Conservation (phyloP, 92 coral and sea anemone species). For the Micromussa lordhowensis region DNA sequence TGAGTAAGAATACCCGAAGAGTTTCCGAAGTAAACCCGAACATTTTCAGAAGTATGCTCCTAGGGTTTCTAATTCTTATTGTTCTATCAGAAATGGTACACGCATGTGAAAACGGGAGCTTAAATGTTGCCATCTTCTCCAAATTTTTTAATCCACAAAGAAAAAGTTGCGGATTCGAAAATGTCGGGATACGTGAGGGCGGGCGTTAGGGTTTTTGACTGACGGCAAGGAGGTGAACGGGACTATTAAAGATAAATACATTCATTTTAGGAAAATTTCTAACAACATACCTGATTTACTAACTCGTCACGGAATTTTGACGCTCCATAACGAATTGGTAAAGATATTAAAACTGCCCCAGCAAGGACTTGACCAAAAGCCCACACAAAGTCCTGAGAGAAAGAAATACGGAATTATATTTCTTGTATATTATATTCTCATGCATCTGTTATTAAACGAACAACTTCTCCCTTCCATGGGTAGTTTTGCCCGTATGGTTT, state of each 20-base stretch:
- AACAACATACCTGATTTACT: constrained; percentile 68
- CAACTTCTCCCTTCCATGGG: too few species aligned
- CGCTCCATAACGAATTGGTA: constrained; percentile 80
- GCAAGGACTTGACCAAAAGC: constrained; percentile 80
- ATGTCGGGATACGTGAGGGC: too few species aligned
- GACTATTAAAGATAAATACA: too few species aligned
- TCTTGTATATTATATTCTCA: too few species aligned
- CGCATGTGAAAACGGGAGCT: background rate
- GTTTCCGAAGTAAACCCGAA: background rate
- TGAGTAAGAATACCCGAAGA: background rate
- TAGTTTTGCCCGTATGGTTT: too few species aligned
- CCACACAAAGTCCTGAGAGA: constrained; percentile 86
- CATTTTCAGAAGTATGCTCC: background rate
- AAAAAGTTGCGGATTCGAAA: too few species aligned
- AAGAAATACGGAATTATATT: background rate
- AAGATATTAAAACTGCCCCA: constrained; percentile 54
- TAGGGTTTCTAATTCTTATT: background rate
- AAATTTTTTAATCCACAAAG: too few species aligned
- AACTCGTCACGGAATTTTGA: constrained; percentile 66
- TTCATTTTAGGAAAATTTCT: background rate
- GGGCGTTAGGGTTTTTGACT: too few species aligned
- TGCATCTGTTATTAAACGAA: too few species aligned
- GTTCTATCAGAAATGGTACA: background rate
- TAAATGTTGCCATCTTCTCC: too few species aligned
- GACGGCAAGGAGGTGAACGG: too few species aligned